Conservation (phyloP, 2,113 vertebrate species). For the Takifugu bimaculatus region DNA sequence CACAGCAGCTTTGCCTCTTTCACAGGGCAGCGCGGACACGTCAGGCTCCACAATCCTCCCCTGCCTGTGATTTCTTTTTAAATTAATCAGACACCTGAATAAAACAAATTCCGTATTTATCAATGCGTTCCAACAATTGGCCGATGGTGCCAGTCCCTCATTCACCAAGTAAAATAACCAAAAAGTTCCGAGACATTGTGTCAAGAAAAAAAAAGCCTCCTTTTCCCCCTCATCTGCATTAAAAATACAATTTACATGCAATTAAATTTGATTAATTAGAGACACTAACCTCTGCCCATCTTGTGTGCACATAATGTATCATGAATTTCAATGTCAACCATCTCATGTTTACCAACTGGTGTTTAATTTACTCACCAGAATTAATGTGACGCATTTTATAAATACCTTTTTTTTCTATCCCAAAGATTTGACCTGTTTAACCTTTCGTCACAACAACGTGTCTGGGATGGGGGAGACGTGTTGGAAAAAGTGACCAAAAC, state of each 20-base stretch:
- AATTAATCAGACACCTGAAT: no score
- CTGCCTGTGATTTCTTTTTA: no score
- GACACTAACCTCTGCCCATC: slow-evolving; percentile 67
- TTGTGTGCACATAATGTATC: slow-evolving; percentile 55
- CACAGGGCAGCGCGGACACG: slow-evolving; percentile 24
- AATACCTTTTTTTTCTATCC: neutral
- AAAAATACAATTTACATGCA: slow-evolving; percentile 75
- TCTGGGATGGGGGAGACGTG: neutral
- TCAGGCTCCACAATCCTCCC: neutral
- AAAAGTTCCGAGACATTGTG: slow-evolving; percentile 30
- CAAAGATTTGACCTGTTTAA: slow-evolving; percentile 23
- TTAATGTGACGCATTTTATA: slow-evolving; percentile 8
- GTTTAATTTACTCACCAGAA: no score
- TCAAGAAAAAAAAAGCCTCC: slow-evolving; percentile 20
- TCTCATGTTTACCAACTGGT: slow-evolving; percentile 31
- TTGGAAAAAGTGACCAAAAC: neutral
- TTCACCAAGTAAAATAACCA: slow-evolving; percentile 13
- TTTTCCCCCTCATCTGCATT: slow-evolving; percentile 55
- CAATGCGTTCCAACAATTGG: no score
- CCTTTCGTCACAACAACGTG: slow-evolving; percentile 4
- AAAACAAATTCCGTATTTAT: neutral
- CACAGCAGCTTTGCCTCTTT: slow-evolving; percentile 40
- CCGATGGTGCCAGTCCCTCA: neutral
- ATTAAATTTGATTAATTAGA: slow-evolving; percentile 75
- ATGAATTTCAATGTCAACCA: slow-evolving; percentile 69